Base-by-base conservation (phyloP, 2,113 vertebrate genomes). In the Brienomyrus brachyistius region DNA sequence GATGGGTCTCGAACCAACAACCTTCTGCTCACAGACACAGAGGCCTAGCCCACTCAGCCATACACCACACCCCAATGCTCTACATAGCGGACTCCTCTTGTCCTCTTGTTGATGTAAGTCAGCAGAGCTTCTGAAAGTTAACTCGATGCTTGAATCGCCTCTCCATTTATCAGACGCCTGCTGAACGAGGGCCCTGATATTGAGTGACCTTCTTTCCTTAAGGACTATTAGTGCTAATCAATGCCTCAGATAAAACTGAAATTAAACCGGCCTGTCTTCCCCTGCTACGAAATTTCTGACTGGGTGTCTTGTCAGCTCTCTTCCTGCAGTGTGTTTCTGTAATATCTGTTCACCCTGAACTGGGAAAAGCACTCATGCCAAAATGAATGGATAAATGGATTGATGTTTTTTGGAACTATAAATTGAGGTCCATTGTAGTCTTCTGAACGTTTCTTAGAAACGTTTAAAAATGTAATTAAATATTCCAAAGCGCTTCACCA, bases 171-270 rank as follows among this genome's bases (percentile, higher is more conserved):
- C 74, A 35, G 74, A 43, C 35, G 15, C 35, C 74, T 35, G 19
- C 35, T 5, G 74, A 43, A 80, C 27, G 15, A 77, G 74, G 35
- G 31, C 27, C 31, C 13, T 80, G 35, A 80, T 43, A 80, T 40
- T 15, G 74, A 80, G 35, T 80, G 74, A 35, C 74, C 74, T 80
- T 35, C 31, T 80, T 80, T 80, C 35, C 74, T 80, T 40, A 15
- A 80, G 74, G 74, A 80, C 31, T 80, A 43, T 80, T 80, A 80
- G 74, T 43, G 74, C 35, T 80, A 80, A 35, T 40, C 74, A 35
- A 80, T 80, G 35, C 74, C 35, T 80, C 74, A 80, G 74, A 80
- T 80, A 80, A 80, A 80, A 80, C 31, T 80, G 74, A 80, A 80
- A 80, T 80, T 15, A 80, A 80, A 80, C 4, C 35, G 2, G 31